These are phyloP conservation scores for Aphyosemion australe DNA, from an alignment of 2,113 vertebrate genomes.

Conservation along the genomic window DNA sequence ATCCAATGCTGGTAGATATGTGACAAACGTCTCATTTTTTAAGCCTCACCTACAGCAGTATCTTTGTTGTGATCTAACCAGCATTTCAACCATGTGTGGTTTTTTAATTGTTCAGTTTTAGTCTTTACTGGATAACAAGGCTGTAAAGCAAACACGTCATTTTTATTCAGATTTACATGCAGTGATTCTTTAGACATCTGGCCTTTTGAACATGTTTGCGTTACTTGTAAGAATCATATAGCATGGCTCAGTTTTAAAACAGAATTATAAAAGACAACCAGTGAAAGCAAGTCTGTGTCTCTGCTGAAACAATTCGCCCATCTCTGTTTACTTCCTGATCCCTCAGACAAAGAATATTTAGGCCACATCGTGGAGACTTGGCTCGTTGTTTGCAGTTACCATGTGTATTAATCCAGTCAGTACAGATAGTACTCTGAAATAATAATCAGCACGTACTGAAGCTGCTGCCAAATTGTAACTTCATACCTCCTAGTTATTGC, in stretches of 20 bases:
- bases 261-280: no score
- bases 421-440: background rate
- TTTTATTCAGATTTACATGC: background rate
- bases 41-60: no score
- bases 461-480: background rate
- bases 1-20: no score
- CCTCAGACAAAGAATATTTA: slow-evolving; percentile 26
- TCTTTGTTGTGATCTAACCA: background rate
- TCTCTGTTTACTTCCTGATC: slow-evolving; percentile 25
- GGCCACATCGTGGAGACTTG: slow-evolving; percentile 19
- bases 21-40: no score
- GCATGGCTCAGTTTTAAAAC: no score
- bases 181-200: no score
- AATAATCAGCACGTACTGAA: background rate
- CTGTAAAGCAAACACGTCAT: slow-evolving; percentile 48
- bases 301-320: background rate
- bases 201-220: no score
- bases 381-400: background rate
- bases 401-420: background rate
- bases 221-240: no score
- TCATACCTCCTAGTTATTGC: background rate
- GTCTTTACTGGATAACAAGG: slow-evolving; percentile 38
- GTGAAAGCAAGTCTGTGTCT: background rate
- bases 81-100: slow-evolving; percentile 8
- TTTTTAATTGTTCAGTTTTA: slow-evolving; percentile 12